A percentile compares a stretch with the other conserved stretches of the same genome.
Evolutionary conservation across 2,888 invertebrate genomes (phyloP).

Genomic region (Hedychridium roseum): DNA sequence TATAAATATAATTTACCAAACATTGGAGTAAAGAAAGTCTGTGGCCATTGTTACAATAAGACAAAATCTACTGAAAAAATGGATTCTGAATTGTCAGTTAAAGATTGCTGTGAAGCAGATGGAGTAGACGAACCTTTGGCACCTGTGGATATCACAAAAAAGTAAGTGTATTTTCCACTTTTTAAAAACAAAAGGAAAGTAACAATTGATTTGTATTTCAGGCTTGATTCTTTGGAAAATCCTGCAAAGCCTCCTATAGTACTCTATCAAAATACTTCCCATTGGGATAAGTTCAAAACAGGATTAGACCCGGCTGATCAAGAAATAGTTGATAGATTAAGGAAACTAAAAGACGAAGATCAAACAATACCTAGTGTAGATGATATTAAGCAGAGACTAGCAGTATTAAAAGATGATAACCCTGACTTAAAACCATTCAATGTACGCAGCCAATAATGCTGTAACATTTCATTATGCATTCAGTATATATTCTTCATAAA

Average conservation of each 20-base stretch:
- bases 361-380: slow-evolving; percentile 68
- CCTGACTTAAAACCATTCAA: too few species aligned
- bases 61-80: slow-evolving; percentile 34
- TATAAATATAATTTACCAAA: slow-evolving; percentile 74
- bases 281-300: slow-evolving; percentile 57
- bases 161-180: slow-evolving; percentile 26
- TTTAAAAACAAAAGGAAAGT: neutral
- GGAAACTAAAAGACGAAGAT: slow-evolving; percentile 72
- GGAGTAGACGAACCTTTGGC: slow-evolving; percentile 33
- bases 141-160: slow-evolving; percentile 50
- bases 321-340: slow-evolving; percentile 73
- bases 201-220: slow-evolving; percentile 33
- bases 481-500: too few species aligned
- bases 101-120: slow-evolving; percentile 20
- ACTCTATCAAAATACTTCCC: slow-evolving; percentile 62
- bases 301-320: slow-evolving; percentile 68
- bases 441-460: slow-evolving; percentile 24
- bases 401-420: slow-evolving; percentile 73
- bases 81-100: slow-evolving; percentile 19
- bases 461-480: too few species aligned
- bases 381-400: slow-evolving; percentile 73
- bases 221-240: slow-evolving; percentile 68
- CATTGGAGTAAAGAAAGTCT: slow-evolving; percentile 73
- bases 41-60: slow-evolving; percentile 67
- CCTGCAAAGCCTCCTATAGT: slow-evolving; percentile 68